These are phyloP conservation scores for Mormyrus lacerda DNA, from an alignment of 2,113 vertebrate species.

Conservation along the genomic window DNA sequence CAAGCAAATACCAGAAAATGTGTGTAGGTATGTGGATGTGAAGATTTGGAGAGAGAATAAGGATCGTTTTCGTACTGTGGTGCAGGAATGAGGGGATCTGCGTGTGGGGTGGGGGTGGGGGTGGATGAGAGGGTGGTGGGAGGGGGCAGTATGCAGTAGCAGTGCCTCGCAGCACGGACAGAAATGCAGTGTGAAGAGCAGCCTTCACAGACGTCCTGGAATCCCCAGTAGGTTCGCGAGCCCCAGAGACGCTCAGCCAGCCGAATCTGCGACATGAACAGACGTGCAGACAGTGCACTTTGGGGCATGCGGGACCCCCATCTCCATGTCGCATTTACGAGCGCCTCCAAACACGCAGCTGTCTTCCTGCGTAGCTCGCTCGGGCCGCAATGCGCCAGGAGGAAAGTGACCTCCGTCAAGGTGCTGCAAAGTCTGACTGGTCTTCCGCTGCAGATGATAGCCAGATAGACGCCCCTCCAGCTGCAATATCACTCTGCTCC, in stretches of 20 bases:
- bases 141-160: neutral
- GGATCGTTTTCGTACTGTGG: neutral
- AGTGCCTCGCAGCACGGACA: neutral
- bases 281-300: neutral
- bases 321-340: neutral
- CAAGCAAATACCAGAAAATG: neutral
- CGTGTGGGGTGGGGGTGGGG: neutral
- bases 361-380: neutral
- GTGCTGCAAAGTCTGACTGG: neutral
- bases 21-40: neutral
- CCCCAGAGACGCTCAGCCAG: neutral
- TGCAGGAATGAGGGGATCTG: neutral
- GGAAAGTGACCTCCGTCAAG: constrained; percentile 1
- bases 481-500: neutral
- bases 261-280: neutral
- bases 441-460: neutral
- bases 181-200: neutral
- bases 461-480: neutral
- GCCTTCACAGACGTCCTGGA: neutral
- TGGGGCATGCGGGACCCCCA: neutral
- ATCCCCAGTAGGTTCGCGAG: neutral
- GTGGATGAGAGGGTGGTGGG: neutral
- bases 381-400: neutral
- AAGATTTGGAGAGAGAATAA: neutral
- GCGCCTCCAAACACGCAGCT: neutral